Base-by-base conservation (phyloP, 2,113 vertebrate genomes). In the Tenebrosternarchus preto region DNA sequence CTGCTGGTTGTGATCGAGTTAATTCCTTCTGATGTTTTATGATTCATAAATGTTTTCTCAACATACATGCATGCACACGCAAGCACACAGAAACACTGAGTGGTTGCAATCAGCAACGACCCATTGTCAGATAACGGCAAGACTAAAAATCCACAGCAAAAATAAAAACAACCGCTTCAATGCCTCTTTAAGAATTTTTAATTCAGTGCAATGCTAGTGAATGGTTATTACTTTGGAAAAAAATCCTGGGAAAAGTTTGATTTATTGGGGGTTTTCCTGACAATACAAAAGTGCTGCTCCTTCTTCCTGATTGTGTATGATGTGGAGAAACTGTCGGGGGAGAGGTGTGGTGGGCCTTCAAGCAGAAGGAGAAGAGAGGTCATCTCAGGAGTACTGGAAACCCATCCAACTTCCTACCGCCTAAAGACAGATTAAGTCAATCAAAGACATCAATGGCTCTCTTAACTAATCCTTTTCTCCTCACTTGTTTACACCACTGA, bases 351-450 rank as follows among this genome's bases (percentile, higher is more conserved):
- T 55, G 22, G 43, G 43, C 8, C 12, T 50, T 50, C 43, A 31
- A 72, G 16, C 7, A 24, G 46, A 61, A 57, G 83, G 31, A 71
- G 74, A 75, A 66, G 39, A 25, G 60, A 73, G 81, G 79, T 78
- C 81, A 68, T 78, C 59, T 73, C 43, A 60, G 17, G 82, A 78
- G 80, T 77, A 77, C 67, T 80, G 79, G 75, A 64, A 85, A 84
- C 74, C 77, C 80, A 78, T 81, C 81, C 78, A 83, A 86, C 84
- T 85, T 85, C 83, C 85, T 82, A 78, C 80, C 74, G 84, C 82
- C 85, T 84, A 55, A 85, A 87, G 86, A 87, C 86, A 85, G 85
- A 86, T 83, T 79, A 82, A 88, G 85, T 85, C 86, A 85, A 84
- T 89, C 88, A 87, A 86, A 89, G 86, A 70, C 84, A 78, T 87